These are phyloP conservation scores for Salvelinus fontinalis DNA, from an alignment of 2,113 vertebrate species.

Conservation along the genomic window DNA sequence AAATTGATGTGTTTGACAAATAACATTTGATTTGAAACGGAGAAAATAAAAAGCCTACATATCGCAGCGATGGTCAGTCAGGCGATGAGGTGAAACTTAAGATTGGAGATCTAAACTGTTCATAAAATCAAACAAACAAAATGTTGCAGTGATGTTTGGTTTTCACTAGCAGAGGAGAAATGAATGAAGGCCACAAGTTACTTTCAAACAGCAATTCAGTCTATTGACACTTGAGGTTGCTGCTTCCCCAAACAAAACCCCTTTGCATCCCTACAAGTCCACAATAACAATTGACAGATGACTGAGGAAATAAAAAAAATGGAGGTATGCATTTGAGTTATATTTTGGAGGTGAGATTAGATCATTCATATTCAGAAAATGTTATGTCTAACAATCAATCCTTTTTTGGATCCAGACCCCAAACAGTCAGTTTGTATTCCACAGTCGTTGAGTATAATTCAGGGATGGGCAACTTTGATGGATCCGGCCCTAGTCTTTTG, in stretches of 20 bases:
- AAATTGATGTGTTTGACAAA: no score
- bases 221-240: constrained; percentile 45
- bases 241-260: constrained; percentile 24
- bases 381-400: not conserved
- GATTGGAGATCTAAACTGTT: no score
- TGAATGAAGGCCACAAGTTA: not conserved
- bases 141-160: not conserved
- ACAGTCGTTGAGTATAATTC: not conserved
- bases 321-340: not conserved
- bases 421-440: not conserved
- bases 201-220: constrained; percentile 18
- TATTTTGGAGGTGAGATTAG: not conserved
- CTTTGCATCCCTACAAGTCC: not conserved
- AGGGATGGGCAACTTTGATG: no score
- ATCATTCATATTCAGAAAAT: not conserved
- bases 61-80: no score
- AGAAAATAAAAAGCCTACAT: no score
- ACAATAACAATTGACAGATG: not conserved
- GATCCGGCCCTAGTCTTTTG: no score
- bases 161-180: not conserved
- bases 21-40: no score
- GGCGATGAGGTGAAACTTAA: no score
- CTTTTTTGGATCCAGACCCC: not conserved
- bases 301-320: not conserved
- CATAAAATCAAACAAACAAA: no score